A percentile compares a stretch with the other conserved stretches of the same genome.
Conservation (phyloP, 2,113 vertebrate genomes). For the Cochlearius cochlearius region DNA sequence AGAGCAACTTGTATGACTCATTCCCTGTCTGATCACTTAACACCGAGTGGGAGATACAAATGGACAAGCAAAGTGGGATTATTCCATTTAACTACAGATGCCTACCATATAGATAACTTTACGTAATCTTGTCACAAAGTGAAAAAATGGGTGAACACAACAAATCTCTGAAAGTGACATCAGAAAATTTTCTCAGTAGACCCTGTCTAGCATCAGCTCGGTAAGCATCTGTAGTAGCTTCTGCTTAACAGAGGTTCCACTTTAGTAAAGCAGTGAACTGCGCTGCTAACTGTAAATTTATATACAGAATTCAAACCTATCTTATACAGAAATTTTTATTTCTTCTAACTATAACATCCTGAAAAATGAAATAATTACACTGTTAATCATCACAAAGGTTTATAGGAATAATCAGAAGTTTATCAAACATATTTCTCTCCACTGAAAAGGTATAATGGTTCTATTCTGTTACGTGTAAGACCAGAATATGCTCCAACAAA, state of each 20-base stretch:
- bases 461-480: not conserved
- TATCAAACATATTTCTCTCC: not conserved
- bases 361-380: not conserved
- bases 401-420: not conserved
- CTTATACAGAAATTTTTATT: not conserved
- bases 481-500: not conserved
- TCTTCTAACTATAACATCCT: not conserved
- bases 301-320: not conserved
- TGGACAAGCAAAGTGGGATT: not conserved
- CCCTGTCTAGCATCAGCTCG: not conserved
- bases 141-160: not conserved
- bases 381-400: not conserved
- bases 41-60: not conserved
- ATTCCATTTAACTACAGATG: not conserved
- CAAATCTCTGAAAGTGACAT: not conserved
- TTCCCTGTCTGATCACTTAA: not conserved
- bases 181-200: not conserved
- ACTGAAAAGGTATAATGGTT: not conserved
- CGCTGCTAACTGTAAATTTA: not conserved
- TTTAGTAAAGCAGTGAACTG: not conserved
- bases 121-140: not conserved
- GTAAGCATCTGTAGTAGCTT: not conserved
- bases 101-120: not conserved
- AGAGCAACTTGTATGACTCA: not conserved
- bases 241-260: not conserved